Evolutionary conservation across 1,140 invertebrate genomes (phyloP).

Genomic region (Trachymyrmex septentrionalis): DNA sequence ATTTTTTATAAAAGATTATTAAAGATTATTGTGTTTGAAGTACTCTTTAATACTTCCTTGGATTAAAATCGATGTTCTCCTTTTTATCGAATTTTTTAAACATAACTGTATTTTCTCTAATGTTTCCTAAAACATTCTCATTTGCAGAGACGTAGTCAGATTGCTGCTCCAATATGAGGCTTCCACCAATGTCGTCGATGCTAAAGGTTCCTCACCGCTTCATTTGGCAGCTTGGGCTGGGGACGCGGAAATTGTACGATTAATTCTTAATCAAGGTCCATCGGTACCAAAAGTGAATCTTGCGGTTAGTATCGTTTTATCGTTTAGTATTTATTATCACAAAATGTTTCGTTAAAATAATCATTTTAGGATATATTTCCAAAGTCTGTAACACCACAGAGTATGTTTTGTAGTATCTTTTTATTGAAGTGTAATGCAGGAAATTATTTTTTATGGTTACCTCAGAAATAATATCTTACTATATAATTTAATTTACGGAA

Average conservation of each 20-base stretch:
- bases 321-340: no score
- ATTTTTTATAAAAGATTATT: not conserved
- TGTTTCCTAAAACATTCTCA: constrained; percentile 42
- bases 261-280: constrained; percentile 92
- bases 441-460: not conserved
- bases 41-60: not conserved
- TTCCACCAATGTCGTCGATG: constrained; percentile 94
- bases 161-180: constrained; percentile 95
- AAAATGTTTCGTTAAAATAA: not conserved
- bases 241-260: constrained; percentile 93
- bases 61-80: not conserved
- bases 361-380: not conserved
- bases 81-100: not conserved
- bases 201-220: constrained; percentile 94
- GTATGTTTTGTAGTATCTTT: not conserved
- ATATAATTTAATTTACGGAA: not conserved
- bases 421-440: not conserved
- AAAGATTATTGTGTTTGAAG: no score
- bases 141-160: constrained; percentile 94
- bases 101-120: not conserved
- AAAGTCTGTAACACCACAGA: not conserved
- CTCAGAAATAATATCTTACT: constrained; percentile 1
- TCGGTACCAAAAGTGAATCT: constrained; percentile 93
- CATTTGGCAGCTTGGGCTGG: constrained; percentile 97
- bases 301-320: constrained; percentile 89